phyloP scores from a whole-genome alignment of 2,797 vertebrate species.

The Sebastiscus tertius region DNA sequence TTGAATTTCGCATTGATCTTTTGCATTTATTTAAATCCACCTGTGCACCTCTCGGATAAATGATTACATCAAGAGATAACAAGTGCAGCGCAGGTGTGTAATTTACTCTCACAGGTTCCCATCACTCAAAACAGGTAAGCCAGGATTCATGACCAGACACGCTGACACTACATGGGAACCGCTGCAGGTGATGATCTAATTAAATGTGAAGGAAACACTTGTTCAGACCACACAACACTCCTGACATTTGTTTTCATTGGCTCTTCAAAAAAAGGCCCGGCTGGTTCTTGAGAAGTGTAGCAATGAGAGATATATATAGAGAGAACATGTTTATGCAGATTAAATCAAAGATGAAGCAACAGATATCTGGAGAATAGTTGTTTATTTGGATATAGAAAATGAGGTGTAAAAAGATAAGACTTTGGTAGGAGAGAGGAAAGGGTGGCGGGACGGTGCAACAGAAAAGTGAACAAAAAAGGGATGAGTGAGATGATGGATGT shows the following conservation, averaged over 20 bases:
- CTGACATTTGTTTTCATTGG: conserved; percentile 32
- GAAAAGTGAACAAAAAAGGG: background rate
- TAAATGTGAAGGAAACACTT: conserved; percentile 1
- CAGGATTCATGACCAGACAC: conserved; percentile 50
- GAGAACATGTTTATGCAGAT: background rate
- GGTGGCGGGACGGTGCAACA: background rate
- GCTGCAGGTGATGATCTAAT: conserved; percentile 47
- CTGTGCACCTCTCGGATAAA: background rate
- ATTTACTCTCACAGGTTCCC: background rate
- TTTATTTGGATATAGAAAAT: background rate
- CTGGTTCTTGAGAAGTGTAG: background rate
- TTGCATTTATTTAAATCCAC: background rate
- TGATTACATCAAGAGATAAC: background rate
- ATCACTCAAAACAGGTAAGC: conserved; percentile 45
- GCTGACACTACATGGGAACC: conserved; percentile 61
- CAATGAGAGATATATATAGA: background rate
- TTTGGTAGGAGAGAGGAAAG: background rate
- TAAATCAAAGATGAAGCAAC: background rate
- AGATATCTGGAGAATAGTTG: background rate
- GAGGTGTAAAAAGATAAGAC: background rate
- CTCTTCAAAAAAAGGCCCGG: background rate
- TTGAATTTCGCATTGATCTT: background rate
- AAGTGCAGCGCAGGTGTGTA: background rate
- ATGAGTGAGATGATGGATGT: conserved; percentile 12
- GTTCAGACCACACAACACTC: conserved; percentile 3